A percentile compares a stretch with the other conserved stretches of the same genome.
Evolutionary conservation across 2,113 vertebrate species (phyloP).

Genomic region (Glaucidium brasilianum): DNA sequence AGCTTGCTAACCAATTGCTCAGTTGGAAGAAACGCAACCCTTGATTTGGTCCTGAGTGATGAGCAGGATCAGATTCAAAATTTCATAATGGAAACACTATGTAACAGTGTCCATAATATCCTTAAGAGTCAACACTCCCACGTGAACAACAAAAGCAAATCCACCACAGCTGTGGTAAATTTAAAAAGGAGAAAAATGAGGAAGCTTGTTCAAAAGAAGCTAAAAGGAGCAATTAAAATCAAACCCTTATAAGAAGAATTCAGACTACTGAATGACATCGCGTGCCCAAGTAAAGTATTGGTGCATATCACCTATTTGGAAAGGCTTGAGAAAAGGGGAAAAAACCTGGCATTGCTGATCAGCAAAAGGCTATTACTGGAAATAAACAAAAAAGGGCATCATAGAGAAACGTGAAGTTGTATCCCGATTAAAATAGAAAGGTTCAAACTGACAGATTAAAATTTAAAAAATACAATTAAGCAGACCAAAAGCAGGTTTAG

Average conservation of each 20-base stretch:
- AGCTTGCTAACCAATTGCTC: slow-evolving; percentile 34
- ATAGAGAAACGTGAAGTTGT: neutral
- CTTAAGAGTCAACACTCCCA: neutral
- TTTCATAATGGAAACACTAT: slow-evolving; percentile 34
- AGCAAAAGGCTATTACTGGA: neutral
- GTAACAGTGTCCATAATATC: slow-evolving; percentile 10
- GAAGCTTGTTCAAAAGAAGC: neutral
- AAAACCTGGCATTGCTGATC: neutral
- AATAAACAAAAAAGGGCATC: neutral
- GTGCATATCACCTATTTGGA: neutral
- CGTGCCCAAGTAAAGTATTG: neutral
- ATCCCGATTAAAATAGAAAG: neutral
- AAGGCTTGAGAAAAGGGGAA: neutral
- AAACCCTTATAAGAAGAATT: neutral
- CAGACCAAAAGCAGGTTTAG: neutral
- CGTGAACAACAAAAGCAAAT: neutral
- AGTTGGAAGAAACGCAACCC: neutral
- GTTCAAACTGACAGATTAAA: neutral
- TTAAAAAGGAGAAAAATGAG: neutral
- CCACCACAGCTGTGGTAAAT: neutral
- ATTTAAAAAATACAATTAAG: neutral
- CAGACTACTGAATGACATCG: neutral
- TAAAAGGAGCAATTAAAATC: neutral
- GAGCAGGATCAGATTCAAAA: slow-evolving; percentile 44
- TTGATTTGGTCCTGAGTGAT: slow-evolving; percentile 8